These are phyloP conservation scores for Lophotriccus pileatus DNA, from an alignment of 2,797 vertebrate species.

Conservation along the genomic window DNA sequence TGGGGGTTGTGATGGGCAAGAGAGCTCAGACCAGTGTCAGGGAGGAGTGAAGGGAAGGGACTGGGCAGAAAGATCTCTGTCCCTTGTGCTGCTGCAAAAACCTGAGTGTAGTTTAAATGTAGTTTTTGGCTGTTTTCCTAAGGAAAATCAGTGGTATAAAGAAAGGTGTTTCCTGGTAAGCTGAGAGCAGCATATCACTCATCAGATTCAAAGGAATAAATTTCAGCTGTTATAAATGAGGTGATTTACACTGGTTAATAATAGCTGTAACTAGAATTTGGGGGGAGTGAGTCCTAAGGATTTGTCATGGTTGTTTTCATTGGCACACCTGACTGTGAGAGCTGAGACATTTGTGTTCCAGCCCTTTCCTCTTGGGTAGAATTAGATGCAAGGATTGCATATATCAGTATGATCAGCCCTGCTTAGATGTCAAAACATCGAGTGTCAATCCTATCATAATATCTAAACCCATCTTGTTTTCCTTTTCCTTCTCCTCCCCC, in stretches of 20 bases:
- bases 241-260: constrained; percentile 32
- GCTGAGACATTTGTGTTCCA: not conserved
- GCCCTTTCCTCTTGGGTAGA: not conserved
- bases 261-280: not conserved
- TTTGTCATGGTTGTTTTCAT: constrained; percentile 1
- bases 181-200: not conserved
- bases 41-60: not conserved
- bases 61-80: not conserved
- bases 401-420: constrained; percentile 12
- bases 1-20: accelerated
- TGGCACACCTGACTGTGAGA: not conserved
- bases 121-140: not conserved
- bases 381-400: not conserved
- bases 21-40: not conserved
- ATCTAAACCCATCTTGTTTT: constrained; percentile 31
- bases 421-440: constrained; percentile 29
- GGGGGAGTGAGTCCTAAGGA: not conserved
- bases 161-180: not conserved
- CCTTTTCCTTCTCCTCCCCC: not conserved
- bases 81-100: not conserved
- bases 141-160: not conserved
- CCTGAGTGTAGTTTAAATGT: not conserved
- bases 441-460: not conserved
- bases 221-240: not conserved
- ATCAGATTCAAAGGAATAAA: not conserved